These are phyloP conservation scores for Diloba caeruleocephala DNA, from an alignment of 2,888 invertebrate genomes.

Conservation along the genomic window DNA sequence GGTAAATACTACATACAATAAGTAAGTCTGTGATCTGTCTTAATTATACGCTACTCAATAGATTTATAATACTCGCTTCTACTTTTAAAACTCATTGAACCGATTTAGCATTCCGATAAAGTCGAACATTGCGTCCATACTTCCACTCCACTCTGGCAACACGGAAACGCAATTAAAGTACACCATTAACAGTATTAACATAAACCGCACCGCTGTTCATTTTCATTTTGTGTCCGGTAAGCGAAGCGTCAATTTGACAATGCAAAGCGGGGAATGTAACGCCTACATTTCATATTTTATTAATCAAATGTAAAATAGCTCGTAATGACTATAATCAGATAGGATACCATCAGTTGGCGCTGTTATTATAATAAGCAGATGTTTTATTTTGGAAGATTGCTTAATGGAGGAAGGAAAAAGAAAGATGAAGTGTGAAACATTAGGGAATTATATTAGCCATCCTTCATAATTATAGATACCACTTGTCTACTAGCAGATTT, in stretches of 20 bases:
- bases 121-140: slow-evolving; percentile 8
- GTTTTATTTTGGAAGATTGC: slow-evolving; percentile 20
- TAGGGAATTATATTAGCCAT: background rate
- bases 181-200: slow-evolving; percentile 46
- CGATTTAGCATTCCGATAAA: slow-evolving; percentile 9
- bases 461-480: background rate
- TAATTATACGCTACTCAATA: no score
- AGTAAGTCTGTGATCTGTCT: no score
- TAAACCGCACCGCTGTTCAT: slow-evolving; percentile 52
- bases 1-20: no score
- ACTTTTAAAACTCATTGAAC: slow-evolving; percentile 1
- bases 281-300: slow-evolving; percentile 32
- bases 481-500: background rate
- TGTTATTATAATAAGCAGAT: slow-evolving; percentile 34
- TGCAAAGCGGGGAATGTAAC: slow-evolving; percentile 23
- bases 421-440: background rate
- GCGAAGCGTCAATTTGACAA: slow-evolving; percentile 49
- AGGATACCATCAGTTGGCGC: slow-evolving; percentile 23
- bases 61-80: no score
- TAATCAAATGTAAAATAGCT: slow-evolving; percentile 45
- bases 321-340: slow-evolving; percentile 34
- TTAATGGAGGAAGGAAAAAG: slow-evolving; percentile 16
- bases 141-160: slow-evolving; percentile 22
- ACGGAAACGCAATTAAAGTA: slow-evolving; percentile 47
- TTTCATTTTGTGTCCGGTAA: slow-evolving; percentile 46